phyloP scores from a whole-genome alignment of 2,888 invertebrate genomes.

The Diabrotica balteata region DNA sequence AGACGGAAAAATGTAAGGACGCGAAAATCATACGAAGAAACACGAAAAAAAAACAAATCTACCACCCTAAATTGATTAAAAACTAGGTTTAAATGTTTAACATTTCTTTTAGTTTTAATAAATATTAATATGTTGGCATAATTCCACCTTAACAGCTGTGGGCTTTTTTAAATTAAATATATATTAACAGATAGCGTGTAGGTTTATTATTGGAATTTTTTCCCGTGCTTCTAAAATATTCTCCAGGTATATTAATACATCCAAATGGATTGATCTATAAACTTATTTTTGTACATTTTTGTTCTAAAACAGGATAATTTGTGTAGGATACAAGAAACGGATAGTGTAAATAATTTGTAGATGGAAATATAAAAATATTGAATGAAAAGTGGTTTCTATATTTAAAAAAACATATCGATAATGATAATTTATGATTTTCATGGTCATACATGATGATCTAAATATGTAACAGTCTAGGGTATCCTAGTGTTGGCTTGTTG shows the following conservation, averaged over 20 bases:
- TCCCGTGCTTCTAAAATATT: slow-evolving; percentile 29
- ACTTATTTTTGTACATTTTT: slow-evolving; percentile 14
- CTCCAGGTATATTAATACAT: slow-evolving; percentile 20
- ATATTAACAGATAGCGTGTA: slow-evolving; percentile 38
- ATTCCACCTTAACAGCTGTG: slow-evolving; percentile 50
- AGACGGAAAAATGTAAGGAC: no score
- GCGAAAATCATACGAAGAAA: no score
- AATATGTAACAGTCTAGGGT: slow-evolving; percentile 58
- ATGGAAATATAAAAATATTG: background rate
- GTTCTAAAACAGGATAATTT: background rate
- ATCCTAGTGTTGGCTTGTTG: slow-evolving; percentile 55
- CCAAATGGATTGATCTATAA: slow-evolving; percentile 16
- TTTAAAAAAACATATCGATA: no score
- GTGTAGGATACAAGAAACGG: no score
- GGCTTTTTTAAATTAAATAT: slow-evolving; percentile 46
- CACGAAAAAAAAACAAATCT: no score
- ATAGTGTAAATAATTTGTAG: slow-evolving; percentile 1
- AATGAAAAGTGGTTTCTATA: slow-evolving; percentile 5
- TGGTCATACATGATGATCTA: slow-evolving; percentile 46
- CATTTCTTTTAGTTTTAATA: slow-evolving; percentile 22
- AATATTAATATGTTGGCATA: slow-evolving; percentile 45
- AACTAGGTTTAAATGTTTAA: no score
- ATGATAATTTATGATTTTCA: slow-evolving; percentile 29
- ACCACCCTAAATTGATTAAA: no score
- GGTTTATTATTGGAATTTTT: slow-evolving; percentile 42